Evolutionary conservation across 1,140 invertebrate genomes (phyloP), one percentile per base, ranked within the genome.

Genomic region (Platyura marginata): DNA sequence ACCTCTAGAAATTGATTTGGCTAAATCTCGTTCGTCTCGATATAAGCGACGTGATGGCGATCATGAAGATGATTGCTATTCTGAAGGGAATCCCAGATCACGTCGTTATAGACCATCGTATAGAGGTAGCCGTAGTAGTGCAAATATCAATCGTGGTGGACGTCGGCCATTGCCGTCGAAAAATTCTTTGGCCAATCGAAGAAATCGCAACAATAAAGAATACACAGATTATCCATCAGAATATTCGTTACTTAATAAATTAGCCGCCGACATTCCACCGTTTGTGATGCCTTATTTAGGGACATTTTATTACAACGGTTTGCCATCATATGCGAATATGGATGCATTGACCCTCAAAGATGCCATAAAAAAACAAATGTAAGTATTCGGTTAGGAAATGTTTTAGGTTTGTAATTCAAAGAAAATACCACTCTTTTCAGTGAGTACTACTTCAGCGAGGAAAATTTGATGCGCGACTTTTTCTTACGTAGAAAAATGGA

Each of bases 391-490:
- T 43, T n/a, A n/a, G n/a, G n/a, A 38, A 34, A 25, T 37, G 41
- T 29, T 29, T 29, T 29, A 6, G 6, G 13, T 29, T 29, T 29
- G 25, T 8, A 6, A 29, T 8, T 29, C 25, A 8, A 29, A 29
- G 25, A 6, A 29, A 29, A 13, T 13, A 36, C 39, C 34, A 8
- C 2, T 21, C 20, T 38, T 71, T 76, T 23, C 65, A 96, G 92
- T 61, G 94, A 98, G 68, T 99, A 98, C 67, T 99, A 99, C 72
- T 98, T 99, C 67, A 95, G 90, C 58, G 81, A 85, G 52, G 92
- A 97, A 52, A 99, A 99, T 69, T 69, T 99, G 40, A 75, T 84
- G 50, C 79, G 86, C 52, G 95, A 98, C 61, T 91, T 96, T 64
- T 99, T 94, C 66, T 69, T 99, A 49, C 74, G 95, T 42, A 75